Base-by-base conservation (phyloP, 1,140 invertebrate species). In the Penaeus vannamei region DNA sequence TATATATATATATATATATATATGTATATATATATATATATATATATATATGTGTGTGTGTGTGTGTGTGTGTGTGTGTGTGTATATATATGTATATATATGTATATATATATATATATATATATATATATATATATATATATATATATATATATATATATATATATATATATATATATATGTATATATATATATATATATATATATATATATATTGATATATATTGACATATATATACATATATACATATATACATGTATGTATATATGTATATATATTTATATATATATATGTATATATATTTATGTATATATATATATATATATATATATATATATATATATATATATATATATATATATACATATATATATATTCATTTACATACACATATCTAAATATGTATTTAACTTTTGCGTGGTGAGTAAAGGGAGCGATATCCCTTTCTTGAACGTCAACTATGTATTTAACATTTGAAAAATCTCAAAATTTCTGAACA, bases 11-110 rank as follows among this genome's bases (percentile, higher is more conserved):
- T 72, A 72, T 72, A 72, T 72, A 72, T 72, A 72, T 72, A 72
- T 72, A 72, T 72, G n/a, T 72, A 72, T 72, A 72, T 72, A 72
- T 72, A 72, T 72, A 72, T 72, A 72, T 72, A 72, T 72, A 72
- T 72, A 72, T 72, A 72, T 26, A 26, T 72, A 26, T 72, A 26
- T 72, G 3, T 72, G 3, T 72, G 23, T 72, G 3, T 72, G 19
- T 20, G 1, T n/a, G 2, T 72, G 3, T 72, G 17, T 72, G 2
- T 20, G 7, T 20, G n/a, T 20, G n/a, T 72, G n/a, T 72, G 2
- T 20, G n/a, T 72, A 72, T 72, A 17, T 72, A 17, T 72, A 4
- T 72, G 2, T 72, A 20, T 72, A 23, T 72, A 72, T 72, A 72
- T 72, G n/a, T 20, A 72, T 72, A 17, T 72, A 1, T 72, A 23